Evolutionary conservation across 2,888 invertebrate genomes (phyloP), one percentile per base, ranked within the genome.

Genomic region (Cryptosula pallasiana): DNA sequence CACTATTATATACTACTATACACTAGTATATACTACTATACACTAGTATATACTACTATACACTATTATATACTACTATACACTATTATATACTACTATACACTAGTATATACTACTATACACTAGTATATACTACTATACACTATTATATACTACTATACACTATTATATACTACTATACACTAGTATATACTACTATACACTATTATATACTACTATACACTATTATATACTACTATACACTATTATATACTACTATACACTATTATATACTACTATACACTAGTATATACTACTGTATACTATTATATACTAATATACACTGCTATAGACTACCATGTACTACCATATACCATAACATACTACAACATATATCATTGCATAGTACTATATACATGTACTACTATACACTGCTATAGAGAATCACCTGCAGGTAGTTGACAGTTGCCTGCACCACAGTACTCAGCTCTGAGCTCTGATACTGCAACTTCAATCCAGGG

Each of bases 401-500:
- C 45, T 45, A 45, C 9, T n/a, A 20, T 45, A 5, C 20, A 5
- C 45, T 13, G 45, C n/a, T 71, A 27, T n/a, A 32, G 32, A 25
- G n/a, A 3, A 29, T 36, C 79, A 88, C 88, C 86, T 89, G 89
- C 74, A 89, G 79, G 75, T 87, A 85, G 79, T 92, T 91, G 23
- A 92, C 78, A 81, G 90, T 90, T 71, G 90, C 85, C 80, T 91
- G 90, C 71, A 89, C 83, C 79, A 90, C 90, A 20, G 88, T 88
- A 75, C 90, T 88, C 71, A 90, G 89, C 35, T 88, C 86, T 0
- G 92, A 92, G 81, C 89, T 89, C 57, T 92, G 87, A 75, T 89
- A 87, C 77, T 92, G 91, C 75, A 91, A 78, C 90, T 91, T 92
- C 57, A 92, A 79, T 0, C 90, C 92, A 0, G 93, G 92, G 72